phyloP scores from a whole-genome alignment of 1,140 invertebrate species.

The Nasonia longicornis region DNA sequence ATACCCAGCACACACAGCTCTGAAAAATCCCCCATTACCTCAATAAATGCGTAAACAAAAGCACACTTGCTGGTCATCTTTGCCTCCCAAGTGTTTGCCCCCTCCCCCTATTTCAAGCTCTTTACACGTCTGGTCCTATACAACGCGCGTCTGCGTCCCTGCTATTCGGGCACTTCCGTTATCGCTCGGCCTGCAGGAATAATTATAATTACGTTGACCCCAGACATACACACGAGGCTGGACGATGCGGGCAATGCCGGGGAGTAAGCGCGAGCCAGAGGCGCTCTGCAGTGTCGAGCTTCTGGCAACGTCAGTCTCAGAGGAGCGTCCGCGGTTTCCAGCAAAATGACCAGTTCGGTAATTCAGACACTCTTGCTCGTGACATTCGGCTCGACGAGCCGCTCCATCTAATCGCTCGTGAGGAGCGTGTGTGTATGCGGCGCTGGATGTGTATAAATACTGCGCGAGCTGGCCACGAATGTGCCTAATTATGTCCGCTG shows the following conservation, averaged over 20 bases:
- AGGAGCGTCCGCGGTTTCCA: slow-evolving; percentile 31
- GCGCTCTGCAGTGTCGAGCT: background rate
- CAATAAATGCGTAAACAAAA: no score
- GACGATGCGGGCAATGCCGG: background rate
- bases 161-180: slow-evolving; percentile 4
- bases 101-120: no score
- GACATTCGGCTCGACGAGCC: background rate
- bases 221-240: background rate
- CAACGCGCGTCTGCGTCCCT: background rate
- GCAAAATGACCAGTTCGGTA: slow-evolving; percentile 20
- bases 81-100: no score
- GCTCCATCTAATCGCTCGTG: slow-evolving; percentile 2
- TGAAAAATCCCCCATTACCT: no score
- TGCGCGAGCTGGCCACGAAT: no score
- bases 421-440: background rate
- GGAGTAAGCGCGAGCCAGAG: background rate
- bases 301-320: slow-evolving; percentile 34
- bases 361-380: slow-evolving; percentile 36
- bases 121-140: background rate
- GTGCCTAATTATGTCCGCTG: background rate
- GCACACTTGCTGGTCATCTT: no score
- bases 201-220: slow-evolving; percentile 35
- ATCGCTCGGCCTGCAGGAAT: slow-evolving; percentile 13
- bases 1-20: no score
- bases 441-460: no score